These are phyloP conservation scores for Grammomys surdaster DNA, from an alignment of 2,113 vertebrate genomes.

Conservation along the genomic window DNA sequence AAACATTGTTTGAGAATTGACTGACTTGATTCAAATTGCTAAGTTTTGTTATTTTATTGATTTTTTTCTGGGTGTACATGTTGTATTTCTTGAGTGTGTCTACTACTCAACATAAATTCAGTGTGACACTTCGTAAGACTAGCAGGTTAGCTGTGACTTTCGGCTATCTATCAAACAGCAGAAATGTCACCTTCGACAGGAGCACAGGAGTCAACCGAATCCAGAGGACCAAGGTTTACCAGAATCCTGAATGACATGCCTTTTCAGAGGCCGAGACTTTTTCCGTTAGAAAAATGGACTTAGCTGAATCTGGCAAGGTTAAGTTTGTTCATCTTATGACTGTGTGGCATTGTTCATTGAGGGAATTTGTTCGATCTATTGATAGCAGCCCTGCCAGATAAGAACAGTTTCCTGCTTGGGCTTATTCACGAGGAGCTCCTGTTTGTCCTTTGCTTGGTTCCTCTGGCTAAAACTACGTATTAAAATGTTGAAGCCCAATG, in stretches of 20 bases:
- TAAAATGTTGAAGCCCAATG: slow-evolving; percentile 62
- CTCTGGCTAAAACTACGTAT: slow-evolving; percentile 62
- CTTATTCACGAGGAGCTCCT: slow-evolving; percentile 56
- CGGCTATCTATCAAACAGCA: neutral
- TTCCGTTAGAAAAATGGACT: slow-evolving; percentile 1
- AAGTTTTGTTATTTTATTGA: neutral
- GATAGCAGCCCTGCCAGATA: slow-evolving; percentile 56
- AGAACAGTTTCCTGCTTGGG: slow-evolving; percentile 56
- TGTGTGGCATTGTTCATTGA: slow-evolving; percentile 14
- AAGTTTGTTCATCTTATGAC: neutral
- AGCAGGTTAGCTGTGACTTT: neutral
- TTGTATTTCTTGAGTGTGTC: neutral
- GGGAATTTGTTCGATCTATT: slow-evolving; percentile 42
- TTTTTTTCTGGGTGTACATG: neutral
- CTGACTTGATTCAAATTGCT: neutral
- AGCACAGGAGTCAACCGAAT: slow-evolving; percentile 29
- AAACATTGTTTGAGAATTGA: slow-evolving; percentile 20
- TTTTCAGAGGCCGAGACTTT: neutral
- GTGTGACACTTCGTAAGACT: neutral
- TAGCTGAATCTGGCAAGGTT: slow-evolving; percentile 17
- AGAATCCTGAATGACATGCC: neutral
- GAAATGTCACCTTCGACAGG: neutral
- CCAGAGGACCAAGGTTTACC: neutral
- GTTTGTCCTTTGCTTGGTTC: slow-evolving; percentile 66
- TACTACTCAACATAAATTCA: neutral